Evolutionary conservation across 2,797 vertebrate genomes (phyloP).

Genomic region (Microhierax caerulescens): DNA sequence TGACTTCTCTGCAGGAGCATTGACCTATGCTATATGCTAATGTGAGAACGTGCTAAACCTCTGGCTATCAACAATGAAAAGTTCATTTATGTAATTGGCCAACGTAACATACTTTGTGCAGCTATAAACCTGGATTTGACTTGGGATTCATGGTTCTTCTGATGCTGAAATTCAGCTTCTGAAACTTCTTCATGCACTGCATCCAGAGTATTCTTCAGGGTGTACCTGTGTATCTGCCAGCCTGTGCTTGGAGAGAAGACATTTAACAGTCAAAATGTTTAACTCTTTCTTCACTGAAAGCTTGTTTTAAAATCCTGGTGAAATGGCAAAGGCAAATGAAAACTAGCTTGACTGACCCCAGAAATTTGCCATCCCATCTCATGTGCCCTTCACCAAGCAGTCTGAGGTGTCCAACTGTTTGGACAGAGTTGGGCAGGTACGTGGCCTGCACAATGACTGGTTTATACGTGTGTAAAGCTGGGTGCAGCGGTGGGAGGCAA

Average conservation of each 20-base stretch:
- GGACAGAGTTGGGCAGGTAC: neutral
- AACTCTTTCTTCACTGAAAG: neutral
- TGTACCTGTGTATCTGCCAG: neutral
- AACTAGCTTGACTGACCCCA: neutral
- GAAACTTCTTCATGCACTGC: neutral
- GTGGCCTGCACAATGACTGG: too few relatives aligned
- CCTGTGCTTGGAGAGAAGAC: neutral
- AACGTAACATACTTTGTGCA: neutral
- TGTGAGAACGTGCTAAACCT: neutral
- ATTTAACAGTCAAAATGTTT: neutral
- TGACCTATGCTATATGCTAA: neutral
- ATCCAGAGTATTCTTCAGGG: neutral
- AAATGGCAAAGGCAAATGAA: neutral
- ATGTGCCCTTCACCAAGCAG: neutral
- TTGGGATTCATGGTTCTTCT: neutral
- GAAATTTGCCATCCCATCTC: neutral
- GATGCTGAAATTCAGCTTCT: neutral
- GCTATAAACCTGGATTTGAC: neutral
- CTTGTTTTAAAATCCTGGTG: neutral
- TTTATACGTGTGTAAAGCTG: neutral
- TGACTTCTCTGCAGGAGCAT: neutral
- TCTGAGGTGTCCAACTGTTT: neutral
- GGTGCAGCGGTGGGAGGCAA: neutral
- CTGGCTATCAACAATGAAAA: neutral
- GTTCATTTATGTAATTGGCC: neutral